Base-by-base conservation (phyloP, 2,113 vertebrate species). In the Mellivora capensis region DNA sequence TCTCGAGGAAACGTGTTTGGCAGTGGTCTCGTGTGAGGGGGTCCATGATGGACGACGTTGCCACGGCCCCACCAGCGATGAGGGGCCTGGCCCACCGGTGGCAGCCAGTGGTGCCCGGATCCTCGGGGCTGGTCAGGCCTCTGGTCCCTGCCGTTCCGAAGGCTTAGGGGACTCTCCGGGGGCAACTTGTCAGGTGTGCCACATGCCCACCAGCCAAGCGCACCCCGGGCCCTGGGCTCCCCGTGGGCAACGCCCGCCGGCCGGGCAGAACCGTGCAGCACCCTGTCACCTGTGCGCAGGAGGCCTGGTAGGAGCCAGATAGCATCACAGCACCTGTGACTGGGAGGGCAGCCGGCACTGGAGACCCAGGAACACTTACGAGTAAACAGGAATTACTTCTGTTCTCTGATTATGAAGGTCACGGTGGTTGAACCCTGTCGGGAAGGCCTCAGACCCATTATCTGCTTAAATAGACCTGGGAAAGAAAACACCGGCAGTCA, bases 331-430 rank as follows among this genome's bases (percentile, higher is more conserved):
- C 89, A 7, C 74, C 90, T 77, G 98, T 4, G 90, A 95, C 96
- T 86, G 96, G 96, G n/a, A 80, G 94, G 96, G 96, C 97, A 85
- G 96, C 94, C 94, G 95, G 93, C 93, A n/a, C 87, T 81, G 80
- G 92, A 29, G 91, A 52, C 81, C 4, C 6, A 12, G 90, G 34
- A 34, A 93, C 97, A 82, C 74, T 87, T 96, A 96, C 72, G 95
- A 96, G 97, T 87, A 97, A 97, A 97, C 80, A 96, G 77, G 90
- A 95, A 96, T 97, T 95, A 72, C 96, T 94, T 93, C 96, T 98
- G 93, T 86, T 87, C 96, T 64, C 95, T 94, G 97, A 98, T 97
- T 97, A 82, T 91, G 96, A 97, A 97, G 97, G 98, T 97, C 98
- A 62, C 0, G 0, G 96, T 82, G 96, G 96, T 97, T 96, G 97